A percentile compares a stretch with the other conserved stretches of the same genome.
phyloP scores from a whole-genome alignment of 1,140 invertebrate species.

The Chironomus striatipennis region DNA sequence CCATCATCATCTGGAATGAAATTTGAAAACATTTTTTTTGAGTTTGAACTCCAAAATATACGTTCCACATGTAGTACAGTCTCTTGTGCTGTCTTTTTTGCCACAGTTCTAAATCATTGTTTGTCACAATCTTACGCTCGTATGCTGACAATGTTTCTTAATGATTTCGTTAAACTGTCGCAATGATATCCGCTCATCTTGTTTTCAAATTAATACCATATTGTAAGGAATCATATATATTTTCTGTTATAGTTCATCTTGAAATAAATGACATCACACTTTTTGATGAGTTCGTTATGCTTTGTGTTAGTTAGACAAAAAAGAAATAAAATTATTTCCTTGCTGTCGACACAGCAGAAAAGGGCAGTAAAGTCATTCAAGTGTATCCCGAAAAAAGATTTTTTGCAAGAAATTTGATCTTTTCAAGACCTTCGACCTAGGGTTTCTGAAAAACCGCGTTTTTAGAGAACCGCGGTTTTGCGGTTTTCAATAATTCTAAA shows the following conservation, averaged over 20 bases:
- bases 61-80: too few relatives aligned
- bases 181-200: slow-evolving; percentile 19
- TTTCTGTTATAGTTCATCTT: neutral
- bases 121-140: neutral
- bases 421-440: neutral
- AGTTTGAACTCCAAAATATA: too few relatives aligned
- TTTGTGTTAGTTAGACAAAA: neutral
- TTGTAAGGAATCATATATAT: neutral
- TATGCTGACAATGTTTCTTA: slow-evolving; percentile 20
- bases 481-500: too few relatives aligned
- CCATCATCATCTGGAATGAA: too few relatives aligned
- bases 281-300: slow-evolving; percentile 1
- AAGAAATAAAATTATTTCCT: neutral
- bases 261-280: slow-evolving; percentile 12
- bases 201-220: neutral
- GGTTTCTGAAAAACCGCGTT: too few relatives aligned
- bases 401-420: neutral
- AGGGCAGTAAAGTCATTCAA: neutral
- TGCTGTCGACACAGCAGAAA: neutral
- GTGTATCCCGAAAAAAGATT: neutral
- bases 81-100: neutral
- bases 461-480: too few relatives aligned
- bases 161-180: slow-evolving; percentile 23
- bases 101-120: slow-evolving; percentile 15
- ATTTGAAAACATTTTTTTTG: too few relatives aligned